phyloP scores from a whole-genome alignment of 2,113 vertebrate genomes.

The Myrmophylax atrothorax region DNA sequence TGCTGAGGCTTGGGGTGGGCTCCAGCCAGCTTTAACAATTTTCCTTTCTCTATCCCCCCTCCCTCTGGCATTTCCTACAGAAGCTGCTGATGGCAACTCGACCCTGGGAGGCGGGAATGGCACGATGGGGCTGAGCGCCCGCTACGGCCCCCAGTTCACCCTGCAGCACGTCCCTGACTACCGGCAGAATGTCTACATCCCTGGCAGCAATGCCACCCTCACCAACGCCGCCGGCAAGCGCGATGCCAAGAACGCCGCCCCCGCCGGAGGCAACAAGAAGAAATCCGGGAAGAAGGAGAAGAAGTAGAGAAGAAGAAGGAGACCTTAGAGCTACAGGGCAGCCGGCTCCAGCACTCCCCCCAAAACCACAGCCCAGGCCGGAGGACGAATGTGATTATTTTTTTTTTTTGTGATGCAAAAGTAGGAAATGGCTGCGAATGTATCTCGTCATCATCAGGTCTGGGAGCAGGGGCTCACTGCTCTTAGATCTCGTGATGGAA shows the following conservation, averaged over 20 bases:
- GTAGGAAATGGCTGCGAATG: slow-evolving; percentile 56
- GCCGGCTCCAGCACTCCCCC: slow-evolving; percentile 68
- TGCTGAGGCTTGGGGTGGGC: neutral
- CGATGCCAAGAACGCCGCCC: slow-evolving; percentile 77
- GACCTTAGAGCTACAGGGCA: slow-evolving; percentile 71
- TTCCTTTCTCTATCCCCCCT: neutral
- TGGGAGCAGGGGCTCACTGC: slow-evolving; percentile 55
- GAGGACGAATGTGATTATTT: slow-evolving; percentile 68
- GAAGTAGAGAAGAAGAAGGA: slow-evolving; percentile 84
- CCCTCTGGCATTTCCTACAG: slow-evolving; percentile 67
- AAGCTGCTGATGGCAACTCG: slow-evolving; percentile 90
- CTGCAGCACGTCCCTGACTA: slow-evolving; percentile 97
- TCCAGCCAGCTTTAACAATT: neutral
- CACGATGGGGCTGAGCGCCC: slow-evolving; percentile 94
- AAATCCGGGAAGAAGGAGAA: slow-evolving; percentile 99
- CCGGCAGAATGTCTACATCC: slow-evolving; percentile 98
- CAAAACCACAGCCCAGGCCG: slow-evolving; percentile 58
- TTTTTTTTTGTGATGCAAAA: neutral
- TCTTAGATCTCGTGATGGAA: slow-evolving; percentile 60
- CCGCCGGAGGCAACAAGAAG: slow-evolving; percentile 90
- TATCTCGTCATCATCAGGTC: slow-evolving; percentile 57
- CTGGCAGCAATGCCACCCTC: slow-evolving; percentile 93
- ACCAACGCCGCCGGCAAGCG: slow-evolving; percentile 82
- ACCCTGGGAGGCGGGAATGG: slow-evolving; percentile 85
- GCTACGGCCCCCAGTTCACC: slow-evolving; percentile 97